Evolutionary conservation across 2,113 vertebrate genomes (phyloP), one percentile per base, ranked within the genome.

Genomic region (Hydropotes inermis): DNA sequence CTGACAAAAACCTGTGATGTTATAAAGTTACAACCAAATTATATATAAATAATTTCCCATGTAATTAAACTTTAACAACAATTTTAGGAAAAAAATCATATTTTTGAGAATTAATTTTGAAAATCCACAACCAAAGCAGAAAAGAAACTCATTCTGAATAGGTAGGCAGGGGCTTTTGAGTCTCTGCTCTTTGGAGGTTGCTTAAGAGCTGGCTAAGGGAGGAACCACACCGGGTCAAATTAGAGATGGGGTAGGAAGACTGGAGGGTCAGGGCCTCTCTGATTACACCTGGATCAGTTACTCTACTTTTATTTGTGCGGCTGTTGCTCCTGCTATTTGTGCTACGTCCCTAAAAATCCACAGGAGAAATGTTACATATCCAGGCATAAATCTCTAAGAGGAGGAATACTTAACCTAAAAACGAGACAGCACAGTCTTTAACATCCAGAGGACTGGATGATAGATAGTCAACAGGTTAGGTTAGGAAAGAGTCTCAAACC

Each of bases 111-210:
- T 85, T 92, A 67, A 87, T 85, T 94, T 92, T 93, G 55, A 70
- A 83, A 97, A 79, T 36, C 43, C 57, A 2, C 57, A 94, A 94
- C 27, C 78, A 89, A 93, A 94, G 39, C 89, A 90, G 81, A 92
- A 92, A 87, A 97, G 39, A 94, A 92, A 61, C n/a, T 28, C 82
- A 84, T 84, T 95, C 60, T 95, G 87, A 78, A 67, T 50, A 87
- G 25, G 8, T 58, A 92, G 82, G 54, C 55, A 92, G 47, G 64
- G 52, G 43, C 54, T 84, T 95, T 57, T 55, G 52, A 84, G 50
- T 76, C 50, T 91, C 36, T 85, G 82, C 15, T 84, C 30, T 21
- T 39, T 74, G 33, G 50, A 39, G 30, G 36, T 52, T 93, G 64
- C 43, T 52, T 12, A 70, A 76, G 36, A 91, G 36, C 28, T 92